A percentile compares a stretch with the other conserved stretches of the same genome.
These are phyloP conservation scores for Pseudanteris insignis DNA, from an alignment of 2,888 invertebrate species.

Conservation along the genomic window DNA sequence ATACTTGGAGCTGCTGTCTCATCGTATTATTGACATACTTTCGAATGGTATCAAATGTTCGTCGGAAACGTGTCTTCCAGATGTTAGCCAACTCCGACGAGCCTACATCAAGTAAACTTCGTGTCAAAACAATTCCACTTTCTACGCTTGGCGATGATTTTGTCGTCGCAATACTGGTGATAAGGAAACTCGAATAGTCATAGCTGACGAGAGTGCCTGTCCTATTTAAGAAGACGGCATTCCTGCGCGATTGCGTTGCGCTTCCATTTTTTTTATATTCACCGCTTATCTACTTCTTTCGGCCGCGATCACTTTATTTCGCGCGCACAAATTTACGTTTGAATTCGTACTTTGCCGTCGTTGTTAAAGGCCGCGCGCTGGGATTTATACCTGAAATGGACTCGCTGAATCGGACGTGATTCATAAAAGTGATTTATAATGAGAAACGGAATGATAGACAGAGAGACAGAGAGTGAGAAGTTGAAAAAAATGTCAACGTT, in stretches of 20 bases:
- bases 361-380: too few relatives aligned
- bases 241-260: slow-evolving; percentile 17
- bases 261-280: slow-evolving; percentile 17
- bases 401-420: too few relatives aligned
- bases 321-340: too few relatives aligned
- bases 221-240: slow-evolving; percentile 14
- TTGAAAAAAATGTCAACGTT: too few relatives aligned
- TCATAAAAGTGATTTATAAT: too few relatives aligned
- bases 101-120: slow-evolving; percentile 2
- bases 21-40: slow-evolving; percentile 13
- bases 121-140: slow-evolving; percentile 22
- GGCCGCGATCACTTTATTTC: neutral
- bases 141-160: slow-evolving; percentile 12
- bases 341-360: too few relatives aligned
- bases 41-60: slow-evolving; percentile 7
- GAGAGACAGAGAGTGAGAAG: too few relatives aligned
- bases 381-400: neutral
- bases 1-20: neutral
- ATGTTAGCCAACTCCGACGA: slow-evolving; percentile 5
- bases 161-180: slow-evolving; percentile 6
- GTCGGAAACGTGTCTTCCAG: slow-evolving; percentile 9
- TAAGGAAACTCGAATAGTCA: neutral
- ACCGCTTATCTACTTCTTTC: slow-evolving; percentile 12
- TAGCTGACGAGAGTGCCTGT: slow-evolving; percentile 5
- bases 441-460: too few relatives aligned